Conservation (phyloP, 2,113 vertebrate species). For the Sphyrna mokarran region DNA sequence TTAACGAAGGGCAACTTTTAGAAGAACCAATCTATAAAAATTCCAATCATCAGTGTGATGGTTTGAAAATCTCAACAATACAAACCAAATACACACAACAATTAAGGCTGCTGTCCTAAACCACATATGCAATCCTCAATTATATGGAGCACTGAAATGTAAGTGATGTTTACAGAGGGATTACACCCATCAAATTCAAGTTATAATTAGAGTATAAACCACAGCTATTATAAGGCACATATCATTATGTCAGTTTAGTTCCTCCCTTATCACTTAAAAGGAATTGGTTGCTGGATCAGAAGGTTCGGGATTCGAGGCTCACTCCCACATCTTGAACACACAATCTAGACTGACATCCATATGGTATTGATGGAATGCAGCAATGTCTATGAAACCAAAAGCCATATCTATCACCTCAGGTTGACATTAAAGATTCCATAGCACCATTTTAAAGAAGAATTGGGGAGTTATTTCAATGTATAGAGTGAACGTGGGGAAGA, state of each 20-base stretch:
- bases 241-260: conserved; percentile 27
- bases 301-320: background rate
- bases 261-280: conserved; percentile 22
- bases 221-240: conserved; percentile 23
- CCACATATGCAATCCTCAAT: background rate
- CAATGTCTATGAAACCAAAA: background rate
- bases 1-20: background rate
- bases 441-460: background rate
- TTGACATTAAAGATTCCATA: background rate
- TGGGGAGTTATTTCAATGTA: background rate
- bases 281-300: background rate
- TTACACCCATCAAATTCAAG: background rate
- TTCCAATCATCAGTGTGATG: background rate
- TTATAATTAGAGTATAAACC: background rate
- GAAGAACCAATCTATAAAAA: background rate
- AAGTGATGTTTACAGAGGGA: conserved; percentile 26
- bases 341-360: background rate
- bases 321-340: background rate
- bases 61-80: too few species aligned
- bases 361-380: background rate
- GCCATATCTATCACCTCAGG: too few species aligned
- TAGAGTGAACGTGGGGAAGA: too few species aligned
- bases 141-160: background rate
- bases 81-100: background rate
- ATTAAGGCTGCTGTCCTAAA: background rate